phyloP scores from a whole-genome alignment of 2,888 invertebrate species.

The Endotricha flammealis region DNA sequence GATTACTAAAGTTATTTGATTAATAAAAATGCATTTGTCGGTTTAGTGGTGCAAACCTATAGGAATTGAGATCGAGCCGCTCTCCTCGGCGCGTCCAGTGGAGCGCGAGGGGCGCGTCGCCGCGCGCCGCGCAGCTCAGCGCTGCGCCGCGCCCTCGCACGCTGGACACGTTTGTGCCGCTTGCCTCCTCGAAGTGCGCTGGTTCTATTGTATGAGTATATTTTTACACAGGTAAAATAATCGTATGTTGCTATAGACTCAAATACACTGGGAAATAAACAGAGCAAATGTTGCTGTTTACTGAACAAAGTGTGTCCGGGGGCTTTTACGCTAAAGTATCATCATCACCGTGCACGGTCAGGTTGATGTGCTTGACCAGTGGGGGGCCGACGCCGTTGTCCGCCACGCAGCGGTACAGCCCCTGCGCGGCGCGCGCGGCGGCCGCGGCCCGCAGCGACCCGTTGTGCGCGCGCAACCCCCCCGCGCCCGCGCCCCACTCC shows the following conservation, averaged over 20 bases:
- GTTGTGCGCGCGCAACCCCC: conserved; percentile 29
- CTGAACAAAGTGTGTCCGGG: no score
- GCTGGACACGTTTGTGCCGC: conserved; percentile 71
- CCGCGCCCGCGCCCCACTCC: conserved; percentile 20
- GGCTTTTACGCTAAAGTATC: no score
- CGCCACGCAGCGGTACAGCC: conserved; percentile 89
- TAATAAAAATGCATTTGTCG: neutral
- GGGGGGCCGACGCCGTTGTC: conserved; percentile 90
- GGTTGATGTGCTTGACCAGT: conserved; percentile 86
- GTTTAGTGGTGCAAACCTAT: conserved; percentile 46
- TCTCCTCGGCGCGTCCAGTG: conserved; percentile 85
- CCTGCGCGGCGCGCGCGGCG: conserved; percentile 83
- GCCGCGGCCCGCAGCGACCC: conserved; percentile 82
- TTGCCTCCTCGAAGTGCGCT: conserved; percentile 82
- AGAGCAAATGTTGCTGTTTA: no score
- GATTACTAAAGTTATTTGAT: neutral
- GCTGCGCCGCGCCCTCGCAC: conserved; percentile 78
- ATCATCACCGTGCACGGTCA: conserved; percentile 90
- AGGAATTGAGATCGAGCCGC: conserved; percentile 81
- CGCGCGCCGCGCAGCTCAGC: conserved; percentile 85
- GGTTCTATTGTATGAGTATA: no score
- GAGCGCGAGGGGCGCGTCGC: conserved; percentile 88
- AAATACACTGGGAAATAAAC: no score
- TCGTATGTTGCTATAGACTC: no score
- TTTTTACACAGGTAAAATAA: no score